These are phyloP conservation scores for Tenualosa thibaudeaui DNA, from an alignment of 2,797 vertebrate genomes.

Conservation along the genomic window DNA sequence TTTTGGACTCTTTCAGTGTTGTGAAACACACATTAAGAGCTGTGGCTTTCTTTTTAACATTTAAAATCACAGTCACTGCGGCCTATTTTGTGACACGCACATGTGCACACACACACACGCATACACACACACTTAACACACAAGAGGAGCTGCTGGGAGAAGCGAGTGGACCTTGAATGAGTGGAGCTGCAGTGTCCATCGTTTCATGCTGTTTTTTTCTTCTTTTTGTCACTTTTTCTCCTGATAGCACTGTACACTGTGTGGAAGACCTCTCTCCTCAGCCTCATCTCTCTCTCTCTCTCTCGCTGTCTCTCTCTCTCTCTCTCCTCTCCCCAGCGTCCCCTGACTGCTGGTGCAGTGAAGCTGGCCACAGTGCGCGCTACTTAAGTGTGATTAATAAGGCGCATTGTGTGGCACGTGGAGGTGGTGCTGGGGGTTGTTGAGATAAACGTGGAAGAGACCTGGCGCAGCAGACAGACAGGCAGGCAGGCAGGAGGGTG, in stretches of 20 bases:
- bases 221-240: conserved; percentile 45
- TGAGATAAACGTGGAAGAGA: conserved; percentile 78
- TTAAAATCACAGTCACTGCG: neutral
- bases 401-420: conserved; percentile 61
- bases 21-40: neutral
- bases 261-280: conserved; percentile 45
- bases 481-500: conserved; percentile 10
- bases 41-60: neutral
- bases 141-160: neutral
- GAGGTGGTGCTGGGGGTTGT: conserved; percentile 51
- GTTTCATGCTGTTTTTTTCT: conserved; percentile 59
- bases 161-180: conserved; percentile 57
- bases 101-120: neutral
- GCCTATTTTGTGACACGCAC: neutral
- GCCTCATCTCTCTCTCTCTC: conserved; percentile 18
- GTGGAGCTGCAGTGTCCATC: conserved; percentile 58
- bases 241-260: conserved; percentile 61
- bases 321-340: conserved; percentile 61
- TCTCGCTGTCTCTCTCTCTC: conserved; percentile 48
- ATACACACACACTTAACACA: neutral
- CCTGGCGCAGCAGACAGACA: conserved; percentile 35
- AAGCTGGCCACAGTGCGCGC: conserved; percentile 70
- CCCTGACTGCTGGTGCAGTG: conserved; percentile 61
- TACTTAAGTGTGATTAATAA: conserved; percentile 84
- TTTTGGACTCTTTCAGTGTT: neutral